Evolutionary conservation across 2,113 vertebrate species (phyloP).

Genomic region (Columbina picui): DNA sequence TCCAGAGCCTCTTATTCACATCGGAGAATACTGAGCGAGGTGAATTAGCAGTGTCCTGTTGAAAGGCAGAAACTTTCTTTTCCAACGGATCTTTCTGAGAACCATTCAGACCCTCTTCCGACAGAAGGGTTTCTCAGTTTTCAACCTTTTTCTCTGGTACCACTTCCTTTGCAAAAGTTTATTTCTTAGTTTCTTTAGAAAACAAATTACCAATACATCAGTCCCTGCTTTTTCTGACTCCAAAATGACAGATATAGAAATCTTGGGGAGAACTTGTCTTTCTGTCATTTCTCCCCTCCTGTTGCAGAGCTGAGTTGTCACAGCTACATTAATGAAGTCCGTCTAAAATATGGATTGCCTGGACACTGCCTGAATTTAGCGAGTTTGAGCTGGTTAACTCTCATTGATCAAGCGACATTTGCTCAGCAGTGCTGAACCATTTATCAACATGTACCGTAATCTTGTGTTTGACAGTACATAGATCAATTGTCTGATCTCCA

Average conservation of each 20-base stretch:
- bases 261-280: not conserved
- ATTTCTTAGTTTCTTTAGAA: not conserved
- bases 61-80: not conserved
- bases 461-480: not conserved
- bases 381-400: not conserved
- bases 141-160: not conserved
- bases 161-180: not conserved
- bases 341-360: not conserved
- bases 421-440: not conserved
- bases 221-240: not conserved
- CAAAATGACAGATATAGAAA: not conserved
- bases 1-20: not conserved
- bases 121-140: not conserved
- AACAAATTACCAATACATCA: not conserved
- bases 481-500: not conserved
- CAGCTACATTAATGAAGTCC: not conserved
- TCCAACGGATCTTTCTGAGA: not conserved
- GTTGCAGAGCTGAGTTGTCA: not conserved
- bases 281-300: not conserved
- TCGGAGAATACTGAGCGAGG: fast-evolving
- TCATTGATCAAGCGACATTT: not conserved
- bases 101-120: not conserved
- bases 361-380: not conserved
- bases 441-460: not conserved
- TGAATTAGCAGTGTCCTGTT: not conserved